Base-by-base conservation (phyloP, 2,888 invertebrate genomes). In the Leptothorax acervorum region DNA sequence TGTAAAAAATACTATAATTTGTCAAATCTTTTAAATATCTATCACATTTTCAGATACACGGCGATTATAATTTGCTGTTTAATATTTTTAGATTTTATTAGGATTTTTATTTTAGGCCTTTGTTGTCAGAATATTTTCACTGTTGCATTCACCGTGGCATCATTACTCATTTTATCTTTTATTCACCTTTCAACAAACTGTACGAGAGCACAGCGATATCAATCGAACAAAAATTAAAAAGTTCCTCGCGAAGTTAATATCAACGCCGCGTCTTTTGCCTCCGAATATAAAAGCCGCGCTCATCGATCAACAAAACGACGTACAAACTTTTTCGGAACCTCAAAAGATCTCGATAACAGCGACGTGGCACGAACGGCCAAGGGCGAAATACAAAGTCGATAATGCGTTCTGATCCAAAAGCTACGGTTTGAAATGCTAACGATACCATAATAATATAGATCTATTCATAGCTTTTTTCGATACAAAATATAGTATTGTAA, bases 371-470 rank as follows among this genome's bases (percentile, higher is more conserved):
- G 74, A 81, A 81, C 45, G 57, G 55, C 78, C 78, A 79, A 79
- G 68, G 73, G 57, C 74, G 39, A 76, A 45, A 28, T 65, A 65
- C 45, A 31, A 31, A 78, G 60, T 81, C 79, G 86, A 82, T 89
- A 89, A 88, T 90, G 90, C 85, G 83, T 83, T 68, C 5, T 45
- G 28, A 82, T 65, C 23, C 31, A 39, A 45, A 74, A 78, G 53
- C 39, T 35, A 31, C 6, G 28, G n/a, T 12, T 28, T 51, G 12
- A 53, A 55, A 60, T 71, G 39, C 73, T 81, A 81, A 81, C n/a
- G 65, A 79, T 31, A 79, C 39, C 18, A 18, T 39, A 76, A 62
- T 60, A 71, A 79, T 35, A 48, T 39, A 35, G 31, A 9, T 28
- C n/a, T 28, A 39, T 60, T 15, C 15, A 55, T 55, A 55, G 4